Evolutionary conservation across 2,797 vertebrate genomes (phyloP), one percentile per base, ranked within the genome.

Genomic region (Karalla daura): DNA sequence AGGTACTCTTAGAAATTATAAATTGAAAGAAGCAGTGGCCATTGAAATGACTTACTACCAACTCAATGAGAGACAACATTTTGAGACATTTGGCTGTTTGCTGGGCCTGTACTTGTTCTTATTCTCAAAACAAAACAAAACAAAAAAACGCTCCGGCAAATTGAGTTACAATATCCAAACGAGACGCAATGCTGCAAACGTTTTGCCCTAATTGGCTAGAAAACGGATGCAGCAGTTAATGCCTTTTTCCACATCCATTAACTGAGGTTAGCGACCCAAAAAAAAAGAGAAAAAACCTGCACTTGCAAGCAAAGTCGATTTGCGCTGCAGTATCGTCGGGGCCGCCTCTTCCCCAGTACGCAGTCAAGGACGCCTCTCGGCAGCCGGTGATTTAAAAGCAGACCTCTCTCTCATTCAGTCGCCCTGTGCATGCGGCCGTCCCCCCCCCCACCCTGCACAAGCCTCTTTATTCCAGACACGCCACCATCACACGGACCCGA

Each of bases 401-500:
- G 52, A 83, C 85, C 78, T 60, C 33, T 60, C 51, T 67, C 14
- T 73, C 66, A 78, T 85, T 75, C 39, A 44, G 28, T 84, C 67
- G 55, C 43, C 68, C 69, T 49, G 70, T 68, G 72, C 70, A 63
- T 65, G 61, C n/a, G 46, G 36, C 9, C 81, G 59, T 41, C 5
- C 44, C 24, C 36, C 71, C n/a, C n/a, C n/a, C n/a, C n/a, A n/a
- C n/a, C n/a, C n/a, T n/a, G n/a, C 21, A 68, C 54, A 77, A 66
- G 62, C 40, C 68, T 59, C 78, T 84, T 82, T 51, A 67, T 52
- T 81, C 17, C 32, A 75, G 84, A 78, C 43, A 54, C 65, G 76
- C 77, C 70, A 61, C 39, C 62, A 81, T 71, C 30, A 75, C 76
- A 85, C 71, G 83, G 75, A 78, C 63, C 64, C 73, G 79, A 41